Percentiles rank a stretch among this genome's conserved stretches.
phyloP scores from a whole-genome alignment of 2,888 invertebrate species.

The Glaucopsyche alexis region DNA sequence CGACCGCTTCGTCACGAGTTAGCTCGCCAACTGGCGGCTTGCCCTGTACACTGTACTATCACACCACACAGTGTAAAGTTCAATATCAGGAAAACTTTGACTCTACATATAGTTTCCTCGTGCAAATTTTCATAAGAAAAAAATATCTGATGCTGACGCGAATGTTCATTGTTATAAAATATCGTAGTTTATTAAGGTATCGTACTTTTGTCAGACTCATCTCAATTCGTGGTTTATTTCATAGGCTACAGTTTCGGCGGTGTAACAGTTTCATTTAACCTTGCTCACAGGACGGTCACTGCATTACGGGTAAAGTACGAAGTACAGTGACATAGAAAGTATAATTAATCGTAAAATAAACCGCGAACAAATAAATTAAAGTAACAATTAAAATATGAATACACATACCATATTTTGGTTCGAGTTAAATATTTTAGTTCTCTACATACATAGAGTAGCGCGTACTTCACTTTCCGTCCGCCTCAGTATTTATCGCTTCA shows the following conservation, averaged over 20 bases:
- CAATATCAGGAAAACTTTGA: constrained; percentile 50
- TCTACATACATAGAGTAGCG: not conserved
- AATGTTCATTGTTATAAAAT: not conserved
- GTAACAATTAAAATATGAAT: not conserved
- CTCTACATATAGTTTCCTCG: constrained; percentile 32
- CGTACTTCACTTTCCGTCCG: not conserved
- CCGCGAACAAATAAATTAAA: too few relatives aligned
- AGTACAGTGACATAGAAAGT: too few relatives aligned
- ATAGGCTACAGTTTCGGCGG: not conserved
- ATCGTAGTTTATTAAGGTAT: too few relatives aligned
- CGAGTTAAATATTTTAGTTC: not conserved
- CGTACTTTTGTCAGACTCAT: too few relatives aligned
- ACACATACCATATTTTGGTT: constrained; percentile 16
- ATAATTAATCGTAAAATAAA: too few relatives aligned
- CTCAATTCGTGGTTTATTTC: too few relatives aligned
- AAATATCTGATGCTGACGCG: not conserved
- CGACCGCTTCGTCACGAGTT: constrained; percentile 52
- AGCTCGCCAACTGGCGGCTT: constrained; percentile 74
- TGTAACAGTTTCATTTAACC: not conserved
- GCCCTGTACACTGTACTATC: constrained; percentile 61
- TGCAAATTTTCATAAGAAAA: constrained; percentile 20
- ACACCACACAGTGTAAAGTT: constrained; percentile 69
- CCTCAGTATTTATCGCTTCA: not conserved
- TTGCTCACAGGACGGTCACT: not conserved
- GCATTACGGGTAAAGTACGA: too few relatives aligned